phyloP scores from a whole-genome alignment of 2,113 vertebrate species.

The Colius striatus region DNA sequence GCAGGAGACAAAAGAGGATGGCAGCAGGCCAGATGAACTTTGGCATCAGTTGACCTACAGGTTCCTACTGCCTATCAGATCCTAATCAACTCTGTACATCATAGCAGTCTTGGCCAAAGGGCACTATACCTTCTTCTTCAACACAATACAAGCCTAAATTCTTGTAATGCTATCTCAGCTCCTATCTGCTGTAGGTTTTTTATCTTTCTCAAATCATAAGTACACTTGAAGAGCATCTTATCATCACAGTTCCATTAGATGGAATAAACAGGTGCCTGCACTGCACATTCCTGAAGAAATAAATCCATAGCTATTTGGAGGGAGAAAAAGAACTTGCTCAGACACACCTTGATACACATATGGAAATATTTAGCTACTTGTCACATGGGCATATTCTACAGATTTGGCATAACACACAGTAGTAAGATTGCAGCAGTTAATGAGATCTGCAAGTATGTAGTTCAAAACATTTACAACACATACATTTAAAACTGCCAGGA shows the following conservation, averaged over 20 bases:
- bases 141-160: neutral
- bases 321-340: neutral
- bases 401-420: neutral
- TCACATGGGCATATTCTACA: neutral
- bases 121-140: neutral
- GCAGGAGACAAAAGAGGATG: neutral
- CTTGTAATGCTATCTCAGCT: neutral
- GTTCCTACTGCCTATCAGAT: neutral
- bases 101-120: neutral
- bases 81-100: neutral
- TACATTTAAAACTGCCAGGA: neutral
- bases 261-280: neutral
- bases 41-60: neutral
- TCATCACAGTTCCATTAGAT: neutral
- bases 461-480: neutral
- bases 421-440: neutral
- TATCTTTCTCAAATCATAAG: neutral
- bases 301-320: neutral
- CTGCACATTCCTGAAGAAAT: neutral
- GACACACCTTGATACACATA: neutral
- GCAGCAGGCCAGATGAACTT: neutral
- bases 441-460: neutral
- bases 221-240: neutral
- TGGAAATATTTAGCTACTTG: neutral
- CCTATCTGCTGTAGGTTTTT: rapidly evolving